These are phyloP conservation scores for Ceratitis capitata DNA, from an alignment of 1,140 invertebrate genomes.

Conservation along the genomic window DNA sequence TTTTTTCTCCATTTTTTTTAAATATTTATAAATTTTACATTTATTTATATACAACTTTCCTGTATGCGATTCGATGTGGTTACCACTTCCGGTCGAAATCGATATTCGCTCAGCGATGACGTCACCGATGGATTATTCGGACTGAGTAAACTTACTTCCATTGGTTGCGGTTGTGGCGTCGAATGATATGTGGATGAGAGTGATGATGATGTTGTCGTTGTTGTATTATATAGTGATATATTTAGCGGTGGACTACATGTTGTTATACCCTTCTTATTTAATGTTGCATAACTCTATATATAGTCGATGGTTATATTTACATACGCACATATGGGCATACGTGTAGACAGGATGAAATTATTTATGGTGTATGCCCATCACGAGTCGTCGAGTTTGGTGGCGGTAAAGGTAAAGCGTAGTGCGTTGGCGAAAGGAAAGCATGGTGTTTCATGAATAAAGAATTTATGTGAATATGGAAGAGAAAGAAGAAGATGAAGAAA, in stretches of 20 bases:
- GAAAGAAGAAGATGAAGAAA: not conserved
- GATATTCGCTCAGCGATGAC: slow-evolving; percentile 71
- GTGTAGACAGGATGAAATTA: not conserved
- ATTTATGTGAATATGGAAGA: not conserved
- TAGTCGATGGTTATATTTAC: too few relatives aligned
- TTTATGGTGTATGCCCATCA: too few relatives aligned
- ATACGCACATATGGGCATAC: not conserved
- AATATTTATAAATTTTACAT: not conserved
- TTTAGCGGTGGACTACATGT: slow-evolving; percentile 62
- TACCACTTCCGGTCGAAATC: slow-evolving; percentile 78
- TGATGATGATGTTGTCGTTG: slow-evolving; percentile 55
- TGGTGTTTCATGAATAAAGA: not conserved
- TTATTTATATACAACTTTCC: slow-evolving; percentile 85
- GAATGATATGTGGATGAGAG: slow-evolving; percentile 55
- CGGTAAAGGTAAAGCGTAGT: not conserved
- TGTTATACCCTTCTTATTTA: slow-evolving; percentile 63
- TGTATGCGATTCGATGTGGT: slow-evolving; percentile 85
- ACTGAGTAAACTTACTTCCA: slow-evolving; percentile 65
- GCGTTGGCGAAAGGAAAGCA: not conserved
- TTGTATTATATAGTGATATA: slow-evolving; percentile 53
- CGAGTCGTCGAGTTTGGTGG: not conserved
- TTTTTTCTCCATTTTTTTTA: not conserved
- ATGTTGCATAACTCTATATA: slow-evolving; percentile 65
- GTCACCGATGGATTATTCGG: slow-evolving; percentile 67
- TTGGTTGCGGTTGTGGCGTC: slow-evolving; percentile 58